Conservation (phyloP, 2,797 vertebrate genomes). For the Anguilla obscura region DNA sequence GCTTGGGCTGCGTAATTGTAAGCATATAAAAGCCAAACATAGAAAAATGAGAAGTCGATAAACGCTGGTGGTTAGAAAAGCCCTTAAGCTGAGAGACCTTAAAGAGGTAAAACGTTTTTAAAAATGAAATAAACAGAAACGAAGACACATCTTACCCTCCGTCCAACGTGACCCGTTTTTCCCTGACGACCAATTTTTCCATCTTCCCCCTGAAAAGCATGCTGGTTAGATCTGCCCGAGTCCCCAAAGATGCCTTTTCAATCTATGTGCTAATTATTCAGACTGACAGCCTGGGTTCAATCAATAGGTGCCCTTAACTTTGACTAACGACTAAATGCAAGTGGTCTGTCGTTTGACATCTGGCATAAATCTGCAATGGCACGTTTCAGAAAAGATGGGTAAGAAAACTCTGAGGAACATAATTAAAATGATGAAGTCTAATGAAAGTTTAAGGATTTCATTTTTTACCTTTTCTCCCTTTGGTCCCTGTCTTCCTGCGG, state of each 20-base stretch:
- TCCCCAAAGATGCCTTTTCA: not conserved
- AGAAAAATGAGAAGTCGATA: too few species aligned
- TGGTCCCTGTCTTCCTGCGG: constrained; percentile 70
- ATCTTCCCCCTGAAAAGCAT: constrained; percentile 67
- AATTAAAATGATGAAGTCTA: not conserved
- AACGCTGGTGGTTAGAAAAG: not conserved
- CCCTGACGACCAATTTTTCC: constrained; percentile 69
- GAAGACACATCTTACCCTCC: constrained; percentile 66
- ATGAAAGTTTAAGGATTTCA: constrained; percentile 9
- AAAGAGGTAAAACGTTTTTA: not conserved
- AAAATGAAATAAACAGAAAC: not conserved
- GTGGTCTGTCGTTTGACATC: not conserved
- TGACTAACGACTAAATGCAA: not conserved
- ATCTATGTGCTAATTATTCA: not conserved
- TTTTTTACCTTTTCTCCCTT: constrained; percentile 81
- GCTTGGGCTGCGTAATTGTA: too few species aligned
- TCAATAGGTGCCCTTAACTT: not conserved
- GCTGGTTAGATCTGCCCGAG: constrained; percentile 20
- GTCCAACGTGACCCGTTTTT: constrained; percentile 68
- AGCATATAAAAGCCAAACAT: too few species aligned
- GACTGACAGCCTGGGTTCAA: not conserved
- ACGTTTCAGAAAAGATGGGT: not conserved
- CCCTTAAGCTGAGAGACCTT: too few species aligned
- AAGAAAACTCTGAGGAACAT: constrained; percentile 22
- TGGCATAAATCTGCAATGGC: not conserved